These are phyloP conservation scores for Sander vitreus DNA, from an alignment of 2,113 vertebrate genomes.

Conservation along the genomic window DNA sequence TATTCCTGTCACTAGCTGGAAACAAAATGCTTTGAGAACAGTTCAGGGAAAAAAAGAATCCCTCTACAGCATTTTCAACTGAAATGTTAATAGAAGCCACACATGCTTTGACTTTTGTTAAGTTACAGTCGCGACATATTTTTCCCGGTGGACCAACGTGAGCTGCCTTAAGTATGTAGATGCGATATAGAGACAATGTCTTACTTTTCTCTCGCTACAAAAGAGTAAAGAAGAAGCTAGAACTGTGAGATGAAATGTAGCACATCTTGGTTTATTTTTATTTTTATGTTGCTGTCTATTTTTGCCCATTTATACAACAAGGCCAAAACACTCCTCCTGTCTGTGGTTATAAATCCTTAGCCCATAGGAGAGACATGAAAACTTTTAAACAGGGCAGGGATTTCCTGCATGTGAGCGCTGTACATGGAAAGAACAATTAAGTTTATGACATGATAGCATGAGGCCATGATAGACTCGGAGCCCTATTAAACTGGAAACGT, in stretches of 20 bases:
- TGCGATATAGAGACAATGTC: background rate
- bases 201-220: background rate
- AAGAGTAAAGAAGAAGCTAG: background rate
- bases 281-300: slow-evolving; percentile 30
- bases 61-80: background rate
- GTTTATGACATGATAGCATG: slow-evolving; percentile 59
- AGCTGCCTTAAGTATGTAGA: background rate
- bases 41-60: background rate
- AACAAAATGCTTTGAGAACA: slow-evolving; percentile 6
- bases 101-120: background rate
- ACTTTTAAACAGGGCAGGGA: slow-evolving; percentile 58
- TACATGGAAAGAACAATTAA: slow-evolving; percentile 65
- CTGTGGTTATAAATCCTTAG: slow-evolving; percentile 32
- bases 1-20: slow-evolving; percentile 12
- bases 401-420: slow-evolving; percentile 46
- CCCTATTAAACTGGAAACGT: slow-evolving; percentile 60
- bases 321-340: slow-evolving; percentile 6
- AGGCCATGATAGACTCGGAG: slow-evolving; percentile 54
- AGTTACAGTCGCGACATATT: background rate
- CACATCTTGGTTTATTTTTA: background rate
- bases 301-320: slow-evolving; percentile 31
- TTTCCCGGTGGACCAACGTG: background rate
- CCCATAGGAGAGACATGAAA: slow-evolving; percentile 57
- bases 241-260: background rate
- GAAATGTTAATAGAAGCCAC: background rate